Evolutionary conservation across 2,113 vertebrate species (phyloP).

Genomic region (Plecotus auritus): DNA sequence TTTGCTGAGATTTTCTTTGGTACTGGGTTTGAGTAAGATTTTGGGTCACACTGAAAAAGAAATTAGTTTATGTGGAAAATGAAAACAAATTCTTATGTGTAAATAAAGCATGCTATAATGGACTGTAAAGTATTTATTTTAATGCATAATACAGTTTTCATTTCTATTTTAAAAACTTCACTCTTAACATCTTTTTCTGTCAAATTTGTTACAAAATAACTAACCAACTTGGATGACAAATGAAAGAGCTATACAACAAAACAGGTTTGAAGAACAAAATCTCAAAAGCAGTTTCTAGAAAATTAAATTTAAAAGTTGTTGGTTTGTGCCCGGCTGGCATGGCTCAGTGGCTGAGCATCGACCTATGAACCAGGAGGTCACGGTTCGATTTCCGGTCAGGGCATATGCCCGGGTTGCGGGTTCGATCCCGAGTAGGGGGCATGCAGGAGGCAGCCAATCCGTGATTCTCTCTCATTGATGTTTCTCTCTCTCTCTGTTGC

Average conservation of each 20-base stretch:
- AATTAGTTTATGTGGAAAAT: background rate
- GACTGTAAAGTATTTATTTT: background rate
- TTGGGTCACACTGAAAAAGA: background rate
- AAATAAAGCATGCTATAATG: background rate
- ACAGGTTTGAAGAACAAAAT: conserved; percentile 24
- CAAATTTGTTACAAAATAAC: background rate
- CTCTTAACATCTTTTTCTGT: conserved; percentile 8
- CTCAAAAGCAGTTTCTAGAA: background rate
- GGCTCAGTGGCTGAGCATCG: no score
- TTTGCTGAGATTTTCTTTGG: background rate
- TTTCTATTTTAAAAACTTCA: background rate
- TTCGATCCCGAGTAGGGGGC: no score
- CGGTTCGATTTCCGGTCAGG: no score
- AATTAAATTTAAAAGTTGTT: conserved; percentile 6
- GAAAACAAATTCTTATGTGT: background rate
- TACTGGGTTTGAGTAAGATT: background rate
- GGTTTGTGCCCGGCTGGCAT: no score
- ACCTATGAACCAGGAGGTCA: no score
- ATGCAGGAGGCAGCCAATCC: no score
- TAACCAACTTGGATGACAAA: background rate
- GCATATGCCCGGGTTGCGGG: no score
- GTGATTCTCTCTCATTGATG: no score
- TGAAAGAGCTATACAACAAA: conserved; percentile 7
- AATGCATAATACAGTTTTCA: background rate
- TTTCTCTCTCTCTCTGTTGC: no score